A percentile compares a stretch with the other conserved stretches of the same genome.
Conservation (phyloP, 2,113 vertebrate genomes). For the Thomomys bottae region DNA sequence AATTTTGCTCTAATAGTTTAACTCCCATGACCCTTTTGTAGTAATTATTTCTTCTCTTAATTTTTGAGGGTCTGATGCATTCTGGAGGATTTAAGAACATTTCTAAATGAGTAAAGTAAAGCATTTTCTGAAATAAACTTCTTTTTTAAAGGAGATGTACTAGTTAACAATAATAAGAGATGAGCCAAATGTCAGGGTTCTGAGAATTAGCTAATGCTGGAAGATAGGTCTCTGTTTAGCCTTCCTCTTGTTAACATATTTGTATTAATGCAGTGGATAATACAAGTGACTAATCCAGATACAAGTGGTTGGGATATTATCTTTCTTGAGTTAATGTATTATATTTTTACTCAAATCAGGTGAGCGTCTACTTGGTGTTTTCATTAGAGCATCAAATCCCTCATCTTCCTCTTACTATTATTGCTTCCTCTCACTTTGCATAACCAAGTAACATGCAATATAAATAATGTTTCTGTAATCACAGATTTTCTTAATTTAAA, state of each 20-base stretch:
- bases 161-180: slow-evolving; percentile 49
- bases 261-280: background rate
- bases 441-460: background rate
- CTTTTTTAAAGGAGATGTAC: background rate
- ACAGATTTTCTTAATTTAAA: background rate
- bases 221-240: background rate
- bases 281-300: background rate
- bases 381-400: background rate
- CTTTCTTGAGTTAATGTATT: slow-evolving; percentile 33
- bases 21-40: slow-evolving; percentile 77
- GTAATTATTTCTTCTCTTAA: slow-evolving; percentile 77
- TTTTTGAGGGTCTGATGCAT: slow-evolving; percentile 65
- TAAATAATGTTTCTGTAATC: background rate
- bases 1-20: slow-evolving; percentile 77
- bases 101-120: slow-evolving; percentile 45
- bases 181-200: background rate
- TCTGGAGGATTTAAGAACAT: slow-evolving; percentile 62
- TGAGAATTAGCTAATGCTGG: background rate
- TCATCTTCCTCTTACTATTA: background rate
- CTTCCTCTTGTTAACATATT: slow-evolving; percentile 23
- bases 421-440: background rate
- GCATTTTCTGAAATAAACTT: slow-evolving; percentile 27
- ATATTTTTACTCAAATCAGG: slow-evolving; percentile 1
- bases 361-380: background rate
- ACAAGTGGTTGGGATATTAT: background rate